Conservation (phyloP, 2,888 invertebrate genomes). For the Stegana nigrithorax region DNA sequence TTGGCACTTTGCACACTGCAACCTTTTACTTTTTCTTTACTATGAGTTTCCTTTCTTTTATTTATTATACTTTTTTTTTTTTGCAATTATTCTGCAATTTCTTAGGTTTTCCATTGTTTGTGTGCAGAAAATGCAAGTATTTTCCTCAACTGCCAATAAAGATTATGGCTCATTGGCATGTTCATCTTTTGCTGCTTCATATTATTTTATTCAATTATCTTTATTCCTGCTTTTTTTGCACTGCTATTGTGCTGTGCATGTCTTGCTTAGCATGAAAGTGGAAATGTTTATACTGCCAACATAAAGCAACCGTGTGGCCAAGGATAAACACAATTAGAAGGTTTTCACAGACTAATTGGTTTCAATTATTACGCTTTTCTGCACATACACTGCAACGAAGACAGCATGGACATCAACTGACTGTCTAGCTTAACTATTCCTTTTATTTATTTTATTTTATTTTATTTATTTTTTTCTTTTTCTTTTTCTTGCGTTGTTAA, state of each 20-base stretch:
- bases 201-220: constrained; percentile 30
- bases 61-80: constrained; percentile 27
- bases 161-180: constrained; percentile 60
- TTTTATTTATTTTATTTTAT: no score
- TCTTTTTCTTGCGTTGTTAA: no score
- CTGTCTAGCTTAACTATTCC: no score
- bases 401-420: constrained; percentile 18
- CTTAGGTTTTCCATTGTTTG: constrained; percentile 31
- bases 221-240: constrained; percentile 19
- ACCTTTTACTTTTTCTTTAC: constrained; percentile 26
- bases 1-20: no score
- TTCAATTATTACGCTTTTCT: constrained; percentile 55
- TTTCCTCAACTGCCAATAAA: constrained; percentile 28
- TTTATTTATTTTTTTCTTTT: no score
- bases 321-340: constrained; percentile 58
- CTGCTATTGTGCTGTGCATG: no score
- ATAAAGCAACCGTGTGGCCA: no score
- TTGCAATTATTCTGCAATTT: constrained; percentile 56
- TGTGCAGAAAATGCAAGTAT: not conserved
- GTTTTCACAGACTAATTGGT: constrained; percentile 61
- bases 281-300: constrained; percentile 53
- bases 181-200: no score
- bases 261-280: constrained; percentile 41
- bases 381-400: constrained; percentile 47
- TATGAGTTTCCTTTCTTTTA: constrained; percentile 15